Percentiles rank a stretch among this genome's conserved stretches.
Conservation (phyloP, 2,113 vertebrate species). For the Chaetorhynchus papuensis region DNA sequence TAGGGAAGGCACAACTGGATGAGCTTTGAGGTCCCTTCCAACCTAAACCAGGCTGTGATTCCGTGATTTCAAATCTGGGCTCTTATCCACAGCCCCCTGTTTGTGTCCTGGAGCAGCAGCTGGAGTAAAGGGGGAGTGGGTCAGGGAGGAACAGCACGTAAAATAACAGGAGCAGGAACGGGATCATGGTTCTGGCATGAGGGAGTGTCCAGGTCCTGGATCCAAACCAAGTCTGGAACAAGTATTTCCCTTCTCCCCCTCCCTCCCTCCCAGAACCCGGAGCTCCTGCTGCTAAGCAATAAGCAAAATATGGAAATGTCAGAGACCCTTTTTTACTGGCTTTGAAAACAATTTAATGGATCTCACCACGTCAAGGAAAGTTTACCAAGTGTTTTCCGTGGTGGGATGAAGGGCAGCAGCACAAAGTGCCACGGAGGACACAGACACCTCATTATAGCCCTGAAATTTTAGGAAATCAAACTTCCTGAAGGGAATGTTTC, state of each 20-base stretch:
- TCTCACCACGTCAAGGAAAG: neutral
- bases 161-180: neutral
- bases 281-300: neutral
- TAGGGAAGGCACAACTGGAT: neutral
- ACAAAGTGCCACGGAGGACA: rapidly evolving
- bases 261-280: neutral
- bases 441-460: neutral
- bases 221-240: neutral
- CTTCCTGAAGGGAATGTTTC: neutral
- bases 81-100: neutral
- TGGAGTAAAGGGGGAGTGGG: neutral
- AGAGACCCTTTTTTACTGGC: neutral
- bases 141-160: neutral
- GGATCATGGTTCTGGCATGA: neutral
- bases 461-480: neutral
- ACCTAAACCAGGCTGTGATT: neutral
- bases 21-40: neutral
- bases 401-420: neutral
- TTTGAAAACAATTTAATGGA: neutral
- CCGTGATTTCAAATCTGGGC: neutral
- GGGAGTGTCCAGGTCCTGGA: neutral
- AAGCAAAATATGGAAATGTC: neutral
- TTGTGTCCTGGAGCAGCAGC: neutral
- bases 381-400: neutral
- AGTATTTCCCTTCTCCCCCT: neutral